Evolutionary conservation across 1,140 invertebrate species (phyloP), one percentile per base, ranked within the genome.

Genomic region (Adelges cooleyi): DNA sequence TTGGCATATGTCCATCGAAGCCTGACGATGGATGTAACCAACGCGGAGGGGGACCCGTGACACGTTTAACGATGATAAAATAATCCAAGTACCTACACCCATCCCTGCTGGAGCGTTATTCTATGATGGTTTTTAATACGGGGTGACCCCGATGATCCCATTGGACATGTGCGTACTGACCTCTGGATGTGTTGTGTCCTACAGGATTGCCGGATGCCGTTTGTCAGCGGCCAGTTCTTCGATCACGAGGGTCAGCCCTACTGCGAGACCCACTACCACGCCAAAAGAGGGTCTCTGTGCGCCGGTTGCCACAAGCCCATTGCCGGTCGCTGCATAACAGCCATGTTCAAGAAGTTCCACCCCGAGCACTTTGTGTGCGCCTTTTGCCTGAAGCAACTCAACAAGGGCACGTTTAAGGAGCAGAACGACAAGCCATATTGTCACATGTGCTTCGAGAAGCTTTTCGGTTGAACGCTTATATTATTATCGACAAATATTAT

Each of bases 261-360:
- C 74, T 99, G 95, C 75, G 95, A 98, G 76, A 95, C 92, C 3
- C 95, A 98, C 77, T 98, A 98, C 75, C 95, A 98, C 75, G 88
- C 91, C 65, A 94, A 95, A 75, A 80, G 92, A 27, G 96, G 95
- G 25, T 98, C 95, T 0, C 80, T 98, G 1, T 99, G 95, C 76
- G 92, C 93, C 68, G 92, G 92, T 50, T 99, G 96, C 74, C 92
- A 95, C 73, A 95, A 97, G 73, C 93, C 95, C 13, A 97, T 98
- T 72, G 91, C 90, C 67, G 87, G 95, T 65, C 88, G 95, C 15
- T 98, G 95, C 75, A 96, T 98, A 74, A 98, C 95, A 2, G 95
- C 95, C 59, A 98, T 99, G 95, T 96, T 95, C 76, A 83, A 90
- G 53, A 98, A 99, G 78, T 99, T 96, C 79, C 95, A 99, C 77